phyloP scores from a whole-genome alignment of 2,797 vertebrate species.

The Bradypus variegatus region DNA sequence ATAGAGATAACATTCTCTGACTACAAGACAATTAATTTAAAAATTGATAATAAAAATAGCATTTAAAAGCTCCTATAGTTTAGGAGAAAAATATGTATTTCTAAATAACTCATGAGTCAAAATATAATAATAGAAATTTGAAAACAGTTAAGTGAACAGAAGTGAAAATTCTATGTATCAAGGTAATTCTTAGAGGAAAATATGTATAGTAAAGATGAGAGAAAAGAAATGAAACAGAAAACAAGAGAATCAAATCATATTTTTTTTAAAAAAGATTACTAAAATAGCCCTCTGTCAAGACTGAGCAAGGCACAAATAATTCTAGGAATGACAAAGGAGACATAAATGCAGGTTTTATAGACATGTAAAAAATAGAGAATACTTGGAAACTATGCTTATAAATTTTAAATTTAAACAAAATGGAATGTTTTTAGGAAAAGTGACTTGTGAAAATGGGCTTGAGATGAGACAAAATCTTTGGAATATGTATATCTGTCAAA shows the following conservation, averaged over 20 bases:
- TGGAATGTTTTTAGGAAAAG: background rate
- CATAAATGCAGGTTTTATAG: background rate
- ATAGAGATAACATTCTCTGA: background rate
- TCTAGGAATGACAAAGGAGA: background rate
- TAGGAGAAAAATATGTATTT: background rate
- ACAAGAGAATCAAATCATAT: background rate
- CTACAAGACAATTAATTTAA: slow-evolving; percentile 15
- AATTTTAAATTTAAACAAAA: slow-evolving; percentile 4
- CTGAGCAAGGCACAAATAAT: background rate
- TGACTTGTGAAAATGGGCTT: background rate
- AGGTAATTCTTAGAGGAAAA: background rate
- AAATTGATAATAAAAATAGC: background rate
- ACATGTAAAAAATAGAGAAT: background rate
- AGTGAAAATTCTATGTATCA: background rate
- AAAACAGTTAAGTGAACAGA: background rate
- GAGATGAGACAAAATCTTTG: background rate
- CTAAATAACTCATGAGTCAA: background rate
- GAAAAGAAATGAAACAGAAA: background rate
- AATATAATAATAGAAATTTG: background rate
- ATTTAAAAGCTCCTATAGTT: background rate
- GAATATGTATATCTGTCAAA: background rate
- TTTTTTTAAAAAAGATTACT: background rate
- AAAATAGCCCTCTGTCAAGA: slow-evolving; percentile 4
- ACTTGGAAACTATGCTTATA: background rate
- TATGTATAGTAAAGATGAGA: background rate